These are phyloP conservation scores for Macaca nemestrina DNA, from an alignment of 2,113 vertebrate genomes.

Conservation along the genomic window DNA sequence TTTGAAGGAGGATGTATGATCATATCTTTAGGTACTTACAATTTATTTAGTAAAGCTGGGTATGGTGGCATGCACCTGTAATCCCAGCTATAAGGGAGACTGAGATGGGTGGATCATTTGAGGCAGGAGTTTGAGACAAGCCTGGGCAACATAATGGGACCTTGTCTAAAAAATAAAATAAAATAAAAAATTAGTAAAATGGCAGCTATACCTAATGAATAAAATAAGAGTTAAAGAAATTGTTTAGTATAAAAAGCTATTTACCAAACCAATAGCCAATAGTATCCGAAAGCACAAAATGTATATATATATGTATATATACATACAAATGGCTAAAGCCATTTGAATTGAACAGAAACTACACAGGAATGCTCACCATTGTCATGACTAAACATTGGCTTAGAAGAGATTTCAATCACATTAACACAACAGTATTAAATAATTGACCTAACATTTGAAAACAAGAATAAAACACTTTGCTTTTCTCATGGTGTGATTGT, in stretches of 20 bases:
- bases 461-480: background rate
- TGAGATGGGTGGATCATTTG: background rate
- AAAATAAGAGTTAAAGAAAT: slow-evolving; percentile 24
- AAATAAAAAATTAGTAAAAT: background rate
- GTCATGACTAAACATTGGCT: background rate
- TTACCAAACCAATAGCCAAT: background rate
- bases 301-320: background rate
- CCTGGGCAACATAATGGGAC: background rate
- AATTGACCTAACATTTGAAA: background rate
- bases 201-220: background rate
- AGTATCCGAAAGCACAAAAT: background rate
- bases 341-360: background rate
- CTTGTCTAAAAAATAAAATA: background rate
- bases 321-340: background rate
- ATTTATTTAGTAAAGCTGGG: background rate
- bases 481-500: background rate
- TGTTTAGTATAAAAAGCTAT: background rate
- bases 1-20: background rate
- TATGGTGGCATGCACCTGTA: background rate
- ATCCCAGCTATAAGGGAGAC: background rate
- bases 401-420: background rate
- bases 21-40: background rate
- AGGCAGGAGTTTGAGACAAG: background rate
- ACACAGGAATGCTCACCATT: background rate
- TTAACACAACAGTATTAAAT: background rate